phyloP scores from a whole-genome alignment of 2,888 invertebrate species.

The Dorcus parallelipipedus region DNA sequence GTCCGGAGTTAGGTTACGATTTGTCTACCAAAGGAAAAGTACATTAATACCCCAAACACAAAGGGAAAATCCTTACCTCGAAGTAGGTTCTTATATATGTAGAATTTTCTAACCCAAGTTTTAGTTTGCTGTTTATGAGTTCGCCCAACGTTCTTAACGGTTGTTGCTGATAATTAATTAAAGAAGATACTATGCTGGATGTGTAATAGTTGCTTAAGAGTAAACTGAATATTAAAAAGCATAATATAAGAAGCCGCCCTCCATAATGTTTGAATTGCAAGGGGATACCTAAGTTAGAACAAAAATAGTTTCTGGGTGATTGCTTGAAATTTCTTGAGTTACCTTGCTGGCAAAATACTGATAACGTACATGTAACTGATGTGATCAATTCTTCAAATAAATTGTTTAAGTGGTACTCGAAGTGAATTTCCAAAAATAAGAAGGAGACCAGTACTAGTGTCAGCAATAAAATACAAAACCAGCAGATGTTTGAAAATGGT shows the following conservation, averaged over 20 bases:
- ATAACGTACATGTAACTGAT: constrained; percentile 42
- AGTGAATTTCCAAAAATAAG: too few species aligned
- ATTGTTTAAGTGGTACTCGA: too few species aligned
- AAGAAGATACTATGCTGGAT: constrained; percentile 58
- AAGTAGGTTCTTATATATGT: constrained; percentile 44
- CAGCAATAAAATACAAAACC: constrained; percentile 6
- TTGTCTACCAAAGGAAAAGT: not conserved
- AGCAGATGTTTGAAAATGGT: constrained; percentile 8
- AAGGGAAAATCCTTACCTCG: not conserved
- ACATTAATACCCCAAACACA: not conserved
- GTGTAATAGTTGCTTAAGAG: constrained; percentile 59
- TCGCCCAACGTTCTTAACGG: constrained; percentile 53
- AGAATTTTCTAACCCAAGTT: constrained; percentile 52
- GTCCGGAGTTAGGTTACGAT: constrained; percentile 18
- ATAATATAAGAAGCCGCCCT: constrained; percentile 36
- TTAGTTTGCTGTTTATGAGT: constrained; percentile 52
- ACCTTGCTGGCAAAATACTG: constrained; percentile 29
- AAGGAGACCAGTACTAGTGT: not conserved
- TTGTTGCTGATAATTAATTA: constrained; percentile 53
- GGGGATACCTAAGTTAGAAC: constrained; percentile 11
- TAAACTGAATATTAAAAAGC: constrained; percentile 39
- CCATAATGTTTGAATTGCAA: constrained; percentile 22
- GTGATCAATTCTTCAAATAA: constrained; percentile 25
- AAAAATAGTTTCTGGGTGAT: not conserved
- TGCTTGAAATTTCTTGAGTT: not conserved